Percentiles rank a stretch among this genome's conserved stretches.
These are phyloP conservation scores for Podarcis siculus DNA, from an alignment of 2,797 vertebrate species.

Conservation along the genomic window DNA sequence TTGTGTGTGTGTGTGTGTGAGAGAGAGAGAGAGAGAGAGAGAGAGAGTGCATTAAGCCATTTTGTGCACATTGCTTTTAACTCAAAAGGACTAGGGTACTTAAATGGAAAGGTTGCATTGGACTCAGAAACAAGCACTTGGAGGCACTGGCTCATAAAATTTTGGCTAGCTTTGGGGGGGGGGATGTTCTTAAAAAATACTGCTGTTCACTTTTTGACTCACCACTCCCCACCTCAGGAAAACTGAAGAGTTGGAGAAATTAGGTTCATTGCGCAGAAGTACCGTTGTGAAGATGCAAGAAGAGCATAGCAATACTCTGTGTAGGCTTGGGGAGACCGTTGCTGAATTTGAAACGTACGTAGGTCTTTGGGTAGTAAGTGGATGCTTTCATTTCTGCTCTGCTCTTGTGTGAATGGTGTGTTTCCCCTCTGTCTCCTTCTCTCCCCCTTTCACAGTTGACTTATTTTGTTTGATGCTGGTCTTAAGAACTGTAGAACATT, in stretches of 20 bases:
- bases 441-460: not conserved
- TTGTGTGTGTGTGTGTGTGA: too few species aligned
- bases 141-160: not conserved
- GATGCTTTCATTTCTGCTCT: not conserved
- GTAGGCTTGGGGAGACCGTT: conserved; percentile 75
- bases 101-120: not conserved
- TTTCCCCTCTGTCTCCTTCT: too few species aligned
- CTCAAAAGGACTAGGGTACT: not conserved
- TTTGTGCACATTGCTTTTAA: too few species aligned
- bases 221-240: conserved; percentile 71
- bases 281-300: conserved; percentile 77
- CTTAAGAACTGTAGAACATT: not conserved
- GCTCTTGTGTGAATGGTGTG: not conserved
- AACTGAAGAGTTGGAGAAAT: conserved; percentile 72
- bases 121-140: not conserved
- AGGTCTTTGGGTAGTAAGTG: not conserved
- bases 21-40: too few species aligned
- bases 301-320: conserved; percentile 67
- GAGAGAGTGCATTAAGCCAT: too few species aligned
- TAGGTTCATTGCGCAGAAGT: conserved; percentile 71
- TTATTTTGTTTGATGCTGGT: not conserved
- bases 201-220: not conserved
- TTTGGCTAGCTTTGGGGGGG: not conserved
- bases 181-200: too few species aligned
- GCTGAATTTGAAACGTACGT: conserved; percentile 86